Base-by-base conservation (phyloP, 2,888 invertebrate genomes). In the Gymnosoma rotundatum region DNA sequence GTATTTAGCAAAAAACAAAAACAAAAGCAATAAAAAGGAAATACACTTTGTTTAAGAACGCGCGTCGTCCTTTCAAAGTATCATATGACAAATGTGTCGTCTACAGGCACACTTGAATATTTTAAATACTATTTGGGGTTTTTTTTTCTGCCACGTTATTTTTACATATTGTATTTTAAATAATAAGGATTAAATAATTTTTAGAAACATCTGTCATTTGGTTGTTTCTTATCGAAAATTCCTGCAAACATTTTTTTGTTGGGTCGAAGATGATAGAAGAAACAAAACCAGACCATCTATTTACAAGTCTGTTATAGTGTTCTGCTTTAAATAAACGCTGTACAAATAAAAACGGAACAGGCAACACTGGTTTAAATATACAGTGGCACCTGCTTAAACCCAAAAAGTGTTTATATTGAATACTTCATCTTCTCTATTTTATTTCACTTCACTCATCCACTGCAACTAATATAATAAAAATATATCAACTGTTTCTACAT, bases 31-130 rank as follows among this genome's bases (percentile, higher is more conserved):
- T 70, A 67, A 69, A 73, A 80, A 83, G 83, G 83, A 83, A 83
- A 83, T 76, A 73, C 54, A 75, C 12, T 58, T 60, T 67, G 74
- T 67, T 60, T 64, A 45, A 78, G 67, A 78, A 70, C 78, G 81
- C 81, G 84, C 81, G 81, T 84, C 81, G 84, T 84, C 74, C 76
- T 81, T 58, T 58, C 64, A 78, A 70, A 69, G 76, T 84, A 84
- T 84, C 84, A 70, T 60, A 84, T 84, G 54, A 81, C 84, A 84
- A 84, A 42, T 42, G 73, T 81, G 78, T 45, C n/a, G 67, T 66
- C 20, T 45, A 4, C 66, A 20, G 20, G 63, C 54, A 58, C 58
- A 63, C 56, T 69, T 81, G 38, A n/a, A 48, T 25, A 64, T 48
- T 70, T 75, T 63, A 81, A 69, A 74, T 54, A 60, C 25, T n/a